Base-by-base conservation (phyloP, 2,888 invertebrate genomes). In the Zonitis immaculata region DNA sequence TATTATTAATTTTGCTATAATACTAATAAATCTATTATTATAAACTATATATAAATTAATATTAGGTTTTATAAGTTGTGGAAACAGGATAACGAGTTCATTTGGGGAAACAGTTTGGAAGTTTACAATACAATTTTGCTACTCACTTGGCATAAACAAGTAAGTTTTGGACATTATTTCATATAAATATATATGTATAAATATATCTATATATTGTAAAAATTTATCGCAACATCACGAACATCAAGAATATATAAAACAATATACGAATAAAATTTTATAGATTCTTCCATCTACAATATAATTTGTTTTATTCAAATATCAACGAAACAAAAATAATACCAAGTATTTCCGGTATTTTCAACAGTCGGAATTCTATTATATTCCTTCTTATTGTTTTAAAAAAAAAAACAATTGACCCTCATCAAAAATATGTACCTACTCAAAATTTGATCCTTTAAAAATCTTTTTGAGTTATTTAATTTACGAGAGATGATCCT, bases 41-140 rank as follows among this genome's bases (percentile, higher is more conserved):
- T 11, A n/a, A 18, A 9, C 16, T 14, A 14, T 14, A 7, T 14
- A 1, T n/a, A n/a, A n/a, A n/a, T n/a, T 7, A 35, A 16, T 18
- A 16, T 18, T 35, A 35, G 16, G 35, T 35, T 8, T 25, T 35
- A 35, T 35, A 35, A 35, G 35, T 35, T 35, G 35, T 18, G 35
- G 6, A 52, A 56, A 50, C 56, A 56, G 56, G 52, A 52, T 56
- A 56, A 56, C 56, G 56, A 52, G 52, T 51, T 56, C 52, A 56
- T 56, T 56, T 56, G n/a, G 52, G 44, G 43, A 56, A 56, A 56
- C 56, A 56, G 50, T 56, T 56, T 46, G 50, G 45, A 45, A 52
- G 56, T 56, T 56, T 52, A 44, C 49, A 25, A 52, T 50, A 28
- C 47, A 52, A 50, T n/a, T 56, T 56, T 52, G 43, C 49, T 56